These are phyloP conservation scores for Coelinius sp. DNA, from an alignment of 2,888 invertebrate genomes.

Conservation along the genomic window DNA sequence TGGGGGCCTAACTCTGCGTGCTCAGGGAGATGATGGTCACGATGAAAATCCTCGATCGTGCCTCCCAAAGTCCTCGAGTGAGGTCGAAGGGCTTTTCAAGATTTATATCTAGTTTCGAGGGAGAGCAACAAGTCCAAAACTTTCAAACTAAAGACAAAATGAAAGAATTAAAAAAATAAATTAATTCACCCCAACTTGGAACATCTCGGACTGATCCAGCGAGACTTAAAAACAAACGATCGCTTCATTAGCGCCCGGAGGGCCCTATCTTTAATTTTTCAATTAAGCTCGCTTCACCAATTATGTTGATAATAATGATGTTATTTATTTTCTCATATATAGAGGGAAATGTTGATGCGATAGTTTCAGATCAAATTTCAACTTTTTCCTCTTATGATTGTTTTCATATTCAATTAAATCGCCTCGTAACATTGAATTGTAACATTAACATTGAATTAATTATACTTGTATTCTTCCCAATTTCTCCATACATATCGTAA, in stretches of 20 bases:
- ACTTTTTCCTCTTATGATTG: no score
- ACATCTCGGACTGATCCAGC: neutral
- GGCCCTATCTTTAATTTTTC: conserved; percentile 21
- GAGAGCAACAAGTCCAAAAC: neutral
- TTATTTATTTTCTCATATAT: no score
- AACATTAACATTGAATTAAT: no score
- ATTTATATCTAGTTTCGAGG: conserved; percentile 30
- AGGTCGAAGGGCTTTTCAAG: conserved; percentile 23
- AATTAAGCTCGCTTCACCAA: neutral
- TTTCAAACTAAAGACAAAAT: neutral
- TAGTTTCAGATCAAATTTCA: no score
- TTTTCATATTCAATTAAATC: no score
- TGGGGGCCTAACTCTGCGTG: neutral
- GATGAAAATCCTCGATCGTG: conserved; percentile 35
- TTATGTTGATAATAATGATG: neutral
- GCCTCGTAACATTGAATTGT: no score
- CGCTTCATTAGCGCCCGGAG: conserved; percentile 36
- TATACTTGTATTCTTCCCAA: no score
- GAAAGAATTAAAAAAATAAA: conserved; percentile 29
- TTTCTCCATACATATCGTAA: no score
- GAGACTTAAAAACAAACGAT: conserved; percentile 32
- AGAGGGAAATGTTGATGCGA: no score
- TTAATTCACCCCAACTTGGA: conserved; percentile 38
- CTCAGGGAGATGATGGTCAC: neutral
- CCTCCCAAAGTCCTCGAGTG: conserved; percentile 34